Evolutionary conservation across 1,140 invertebrate species (phyloP), one percentile per base, ranked within the genome.

Genomic region (Spodoptera frugiperda): DNA sequence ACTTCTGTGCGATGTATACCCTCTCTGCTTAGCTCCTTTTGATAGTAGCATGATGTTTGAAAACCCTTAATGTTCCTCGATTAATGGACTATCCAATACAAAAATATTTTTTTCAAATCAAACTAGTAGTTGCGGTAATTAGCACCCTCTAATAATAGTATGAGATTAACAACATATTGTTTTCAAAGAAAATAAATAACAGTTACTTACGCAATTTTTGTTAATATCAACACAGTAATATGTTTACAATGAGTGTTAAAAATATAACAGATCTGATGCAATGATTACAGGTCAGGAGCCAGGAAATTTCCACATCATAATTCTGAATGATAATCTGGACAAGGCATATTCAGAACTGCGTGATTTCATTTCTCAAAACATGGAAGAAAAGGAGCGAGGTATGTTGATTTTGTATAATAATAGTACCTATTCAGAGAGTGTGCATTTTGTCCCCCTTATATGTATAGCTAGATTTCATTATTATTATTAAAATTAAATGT

Each of bases 271-370:
- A 39, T 53, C 19, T 76, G 49, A 68, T 78, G 44, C 59, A 48
- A 55, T 75, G 48, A 67, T 92, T 94, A 78, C 86, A 97, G 97
- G 97, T 77, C 94, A 97, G 85, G 94, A 95, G 55, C 95, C 96
- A 5, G 97, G 97, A 10, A 97, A 98, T 83, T 99, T 99, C 94
- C 97, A 99, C 89, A 94, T 97, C 55, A 95, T 98, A 3, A 97
- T 99, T 68, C 95, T 98, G n/a, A 99, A 99, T 93, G 97, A 99
- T 86, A 95, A 97, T 80, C 90, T 99, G 25, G 97, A 99, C n/a
- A 95, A 96, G 80, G 98, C 99, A 11, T 99, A 99, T 92, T 86
- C 94, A 70, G 95, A 97, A 78, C 95, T 99, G 10, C 96, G 96
- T 61, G 95, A 96, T 33, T 98, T 97, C 92, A 94, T 98, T 70